Base-by-base conservation (phyloP, 2,113 vertebrate species). In the Sialia sialis region DNA sequence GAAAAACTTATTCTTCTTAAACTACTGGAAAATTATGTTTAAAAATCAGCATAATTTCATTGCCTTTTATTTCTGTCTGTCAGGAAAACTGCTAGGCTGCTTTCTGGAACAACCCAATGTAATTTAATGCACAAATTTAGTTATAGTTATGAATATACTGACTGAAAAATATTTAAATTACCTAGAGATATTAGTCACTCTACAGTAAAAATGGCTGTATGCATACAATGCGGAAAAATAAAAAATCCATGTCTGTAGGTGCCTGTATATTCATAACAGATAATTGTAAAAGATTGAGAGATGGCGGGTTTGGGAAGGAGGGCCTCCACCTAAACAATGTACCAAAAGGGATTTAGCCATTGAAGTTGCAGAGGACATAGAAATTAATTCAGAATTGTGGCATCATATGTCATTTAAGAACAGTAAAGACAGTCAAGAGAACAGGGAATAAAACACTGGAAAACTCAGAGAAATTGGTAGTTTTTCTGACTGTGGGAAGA, bases 21-120 rank as follows among this genome's bases (percentile, higher is more conserved):
- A 98, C 98, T 98, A 97, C 98, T 97, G 97, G 97, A 98, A 98
- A 98, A 98, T 98, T 97, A 98, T 98, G 97, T 97, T 98, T 98
- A 98, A 98, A 98, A 98, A 98, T 97, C 98, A 98, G 97, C 97
- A 97, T 98, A 98, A 98, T 98, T 98, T 97, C 94, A 97, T 91
- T 83, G 90, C 97, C 90, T 98, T 93, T 97, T 97, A 96, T 97
- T 98, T 97, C 96, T 96, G 95, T 96, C 95, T 98, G 90, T 94
- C 94, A 94, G 96, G 95, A 97, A 95, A 95, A 97, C 96, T 82
- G 81, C 88, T 94, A 92, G 87, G 78, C 75, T 94, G 90, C 88
- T 96, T 97, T 97, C 88, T 89, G 84, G 84, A 94, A 80, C 34
- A 94, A 60, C n/a, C 43, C 84, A 90, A 56, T 69, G 60, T 92